Evolutionary conservation across 2,797 vertebrate species (phyloP), one percentile per base, ranked within the genome.

Genomic region (Chaunax sp.): DNA sequence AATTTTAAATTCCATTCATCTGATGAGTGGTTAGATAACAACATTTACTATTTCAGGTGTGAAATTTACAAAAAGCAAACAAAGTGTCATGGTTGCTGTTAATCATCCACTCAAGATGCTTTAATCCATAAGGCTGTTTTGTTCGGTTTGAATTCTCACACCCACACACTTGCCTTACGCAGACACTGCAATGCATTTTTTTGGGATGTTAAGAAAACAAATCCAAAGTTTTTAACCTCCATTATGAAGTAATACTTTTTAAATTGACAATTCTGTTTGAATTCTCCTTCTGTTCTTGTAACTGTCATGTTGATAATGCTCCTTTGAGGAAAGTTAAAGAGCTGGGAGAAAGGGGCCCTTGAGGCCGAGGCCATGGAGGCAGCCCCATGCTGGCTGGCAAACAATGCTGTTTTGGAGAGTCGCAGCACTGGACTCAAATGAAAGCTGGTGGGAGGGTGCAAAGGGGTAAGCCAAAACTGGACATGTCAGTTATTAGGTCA

Each of bases 351-450:
- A 83, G 74, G 69, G 74, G 76, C 82, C 87, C 75, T 81, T 86
- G 79, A 85, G 76, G 83, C 80, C 1, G 77, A 81, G 85, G 80
- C 86, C 75, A 59, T 45, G 43, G 81, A 87, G 82, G 85, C 87
- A 89, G 89, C 90, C 92, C 90, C 93, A 94, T 93, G 94, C 93
- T 94, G 93, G 74, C 91, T 38, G 5, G 69, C 78, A 84, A 92
- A 95, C 93, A 95, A 95, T 93, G 89, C 86, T 70, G 89, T 93
- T 92, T 90, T 87, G 87, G 87, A 90, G 78, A 90, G 75, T 77
- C 73, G 20, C 46, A 87, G 79, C 57, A 57, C 81, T 68, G 84
- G 85, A 91, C 90, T 90, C 84, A 79, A 89, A 92, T 89, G 90
- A 91, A 90, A 83, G 79, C 74, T 86, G 74, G 77, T 81, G 75